Base-by-base conservation (phyloP, 1,140 invertebrate species). In the Drosophila carrolli region DNA sequence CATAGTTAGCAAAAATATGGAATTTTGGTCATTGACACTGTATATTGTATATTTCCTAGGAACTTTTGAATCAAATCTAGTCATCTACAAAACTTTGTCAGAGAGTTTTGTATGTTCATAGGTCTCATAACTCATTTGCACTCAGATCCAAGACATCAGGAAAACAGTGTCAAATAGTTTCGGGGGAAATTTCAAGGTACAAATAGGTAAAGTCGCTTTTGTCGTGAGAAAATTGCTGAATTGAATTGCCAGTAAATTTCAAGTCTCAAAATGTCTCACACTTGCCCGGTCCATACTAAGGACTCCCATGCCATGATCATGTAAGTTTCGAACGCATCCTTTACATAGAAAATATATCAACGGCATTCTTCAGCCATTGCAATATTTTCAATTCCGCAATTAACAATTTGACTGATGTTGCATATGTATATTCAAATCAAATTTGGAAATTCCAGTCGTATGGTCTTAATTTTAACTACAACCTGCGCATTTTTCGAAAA, bases 231-330 rank as follows among this genome's bases (percentile, higher is more conserved):
- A 40, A n/a, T 32, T 53, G 41, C 19, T 65, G 16, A 57, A 57
- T 66, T 58, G 40, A 37, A 32, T 44, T 66, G 48, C 41, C 8
- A 3, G 32, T 46, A 75, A 75, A 75, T 75, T 75, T 67, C 7
- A 40, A 75, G 73, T 75, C 47, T 48, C 40, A 77, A 66, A 47
- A 86, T 86, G 82, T 86, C 79, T 40, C 71, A 68, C 55, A 48
- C 53, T 51, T 62, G 70, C 19, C 71, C 67, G 35, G 10, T 27
- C 35, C 29, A 23, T 44, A 29, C 13, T 29, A 54, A 32, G 41
- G 47, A 67, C 16, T 19, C 40, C 9, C 32, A 41, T 44, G 5
- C 53, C 14, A 27, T 53, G 1, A 59, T 10, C 54, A 75, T 75
- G 73, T 75, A 75, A 75, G 73, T 76, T 41, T 40, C 10, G 2